Base-by-base conservation (phyloP, 2,113 vertebrate genomes). In the Dipodomys ordii region DNA sequence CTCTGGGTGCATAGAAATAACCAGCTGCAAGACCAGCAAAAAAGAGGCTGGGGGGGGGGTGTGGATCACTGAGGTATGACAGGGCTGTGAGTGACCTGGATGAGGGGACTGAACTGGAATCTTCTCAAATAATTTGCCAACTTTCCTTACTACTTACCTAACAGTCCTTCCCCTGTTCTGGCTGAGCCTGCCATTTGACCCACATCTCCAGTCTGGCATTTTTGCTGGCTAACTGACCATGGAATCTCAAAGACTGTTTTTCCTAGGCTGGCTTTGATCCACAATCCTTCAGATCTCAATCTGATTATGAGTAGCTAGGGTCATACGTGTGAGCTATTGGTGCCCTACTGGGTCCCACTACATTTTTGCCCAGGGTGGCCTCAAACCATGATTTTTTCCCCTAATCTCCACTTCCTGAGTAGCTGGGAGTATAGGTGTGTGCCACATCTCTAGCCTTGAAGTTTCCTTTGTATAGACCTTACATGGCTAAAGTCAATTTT, bases 61-160 rank as follows among this genome's bases (percentile, higher is more conserved):
- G 22, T 27, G 27, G 8, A 12, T 7, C 11, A 6, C 35, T 6
- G 30, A 46, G 7, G n/a, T 64, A 64, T 81, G 39, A 71, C 11
- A 16, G 10, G 28, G 15, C 1, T 16, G 7, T 2, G 4, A 25
- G 30, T 39, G 9, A 49, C 1, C 13, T 0, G 1, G 2, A n/a
- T 28, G 18, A 77, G 72, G 22, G 62, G 84, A 84, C 23, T 22
- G 23, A 49, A 64, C 18, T n/a, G 62, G 23, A 74, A n/a, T 76
- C 72, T 90, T 86, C 19, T 25, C 72, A 68, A 77, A 35, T 28
- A 39, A 65, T 79, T 88, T 71, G 27, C 32, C 30, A 49, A 30
- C 57, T 90, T 81, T 10, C 67, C 80, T 27, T 27, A 4, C 32
- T 10, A 35, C 23, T 83, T 60, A 68, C 39, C 30, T 91, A 65